Base-by-base conservation (phyloP, 2,888 invertebrate species). In the Pinctada fucata region DNA sequence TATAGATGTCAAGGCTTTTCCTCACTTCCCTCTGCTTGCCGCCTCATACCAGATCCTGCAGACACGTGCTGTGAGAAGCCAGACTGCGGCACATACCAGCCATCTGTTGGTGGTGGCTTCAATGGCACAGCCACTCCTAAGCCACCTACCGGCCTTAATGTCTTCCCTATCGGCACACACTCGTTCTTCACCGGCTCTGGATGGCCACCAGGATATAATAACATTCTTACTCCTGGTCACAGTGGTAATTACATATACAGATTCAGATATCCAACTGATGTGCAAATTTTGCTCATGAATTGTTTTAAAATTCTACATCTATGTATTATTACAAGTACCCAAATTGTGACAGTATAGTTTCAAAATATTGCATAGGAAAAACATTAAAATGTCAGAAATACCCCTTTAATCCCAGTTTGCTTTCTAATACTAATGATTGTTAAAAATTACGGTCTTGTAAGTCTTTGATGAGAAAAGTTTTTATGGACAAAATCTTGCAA, bases 151-250 rank as follows among this genome's bases (percentile, higher is more conserved):
- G 82, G 84, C 6, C 83, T 85, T 3, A 80, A 84, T 47, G 83
- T 87, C 13, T 72, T 89, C 4, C 88, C 88, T 3, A 65, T 89
- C 3, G 88, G 88, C 49, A 88, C 88, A n/a, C 85, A 86, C 69
- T 69, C 72, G 50, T 80, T 86, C 8, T 80, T 85, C 72, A 85
- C 83, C n/a, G 86, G 87, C 52, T 84, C 85, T 50, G 82, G 83
- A 16, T 84, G 81, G 65, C 83, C 82, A 48, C 80, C 82, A 10
- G 82, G 81, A 2, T 64, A 64, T 8, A 64, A 52, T 6, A 48
- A 47, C 10, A 70, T 79, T 47, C 58, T 66, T 31, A 69, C 78
- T 49, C 64, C 71, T n/a, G 76, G 74, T 3, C 50, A 70, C 45
- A 74, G 79, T 16, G 79, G 79, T 72, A 66, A 47, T 31, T 31